A percentile compares a stretch with the other conserved stretches of the same genome.
Conservation (phyloP, 2,888 invertebrate genomes). For the Apamea sordens region DNA sequence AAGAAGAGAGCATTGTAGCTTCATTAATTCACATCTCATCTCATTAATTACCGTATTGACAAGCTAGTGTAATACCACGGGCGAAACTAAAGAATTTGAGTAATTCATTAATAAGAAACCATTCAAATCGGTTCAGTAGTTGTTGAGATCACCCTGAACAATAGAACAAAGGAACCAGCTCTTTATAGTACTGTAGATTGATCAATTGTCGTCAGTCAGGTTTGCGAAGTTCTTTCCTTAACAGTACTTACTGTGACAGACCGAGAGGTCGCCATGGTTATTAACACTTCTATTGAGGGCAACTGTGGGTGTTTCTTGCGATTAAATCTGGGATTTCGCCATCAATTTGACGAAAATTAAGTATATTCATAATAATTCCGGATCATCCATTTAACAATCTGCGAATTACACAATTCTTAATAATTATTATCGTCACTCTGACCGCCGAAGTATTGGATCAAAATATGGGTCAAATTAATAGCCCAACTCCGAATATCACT, state of each 20-base stretch:
- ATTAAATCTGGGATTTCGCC: conserved; percentile 17
- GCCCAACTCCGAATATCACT: not conserved
- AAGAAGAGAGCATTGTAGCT: conserved; percentile 2
- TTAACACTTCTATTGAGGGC: conserved; percentile 41
- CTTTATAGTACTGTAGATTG: conserved; percentile 59
- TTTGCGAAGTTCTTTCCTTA: conserved; percentile 64
- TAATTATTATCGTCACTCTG: not conserved
- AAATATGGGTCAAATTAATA: not conserved
- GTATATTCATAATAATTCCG: not conserved
- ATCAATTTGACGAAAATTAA: conserved; percentile 8
- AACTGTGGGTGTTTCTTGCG: conserved; percentile 34
- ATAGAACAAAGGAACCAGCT: conserved; percentile 66
- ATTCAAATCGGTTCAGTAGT: conserved; percentile 57
- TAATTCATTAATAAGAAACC: conserved; percentile 47
- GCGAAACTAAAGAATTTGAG: conserved; percentile 38
- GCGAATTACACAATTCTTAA: not conserved
- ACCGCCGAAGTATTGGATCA: not conserved
- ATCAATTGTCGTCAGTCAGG: conserved; percentile 66
- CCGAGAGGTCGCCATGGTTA: conserved; percentile 47
- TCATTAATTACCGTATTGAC: conserved; percentile 28
- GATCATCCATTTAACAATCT: not conserved
- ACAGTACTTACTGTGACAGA: conserved; percentile 46
- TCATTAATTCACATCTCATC: conserved; percentile 18
- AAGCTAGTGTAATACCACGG: conserved; percentile 21
- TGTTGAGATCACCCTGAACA: conserved; percentile 61